Conservation (phyloP, 2,113 vertebrate species). For the Saimiri boliviensis region DNA sequence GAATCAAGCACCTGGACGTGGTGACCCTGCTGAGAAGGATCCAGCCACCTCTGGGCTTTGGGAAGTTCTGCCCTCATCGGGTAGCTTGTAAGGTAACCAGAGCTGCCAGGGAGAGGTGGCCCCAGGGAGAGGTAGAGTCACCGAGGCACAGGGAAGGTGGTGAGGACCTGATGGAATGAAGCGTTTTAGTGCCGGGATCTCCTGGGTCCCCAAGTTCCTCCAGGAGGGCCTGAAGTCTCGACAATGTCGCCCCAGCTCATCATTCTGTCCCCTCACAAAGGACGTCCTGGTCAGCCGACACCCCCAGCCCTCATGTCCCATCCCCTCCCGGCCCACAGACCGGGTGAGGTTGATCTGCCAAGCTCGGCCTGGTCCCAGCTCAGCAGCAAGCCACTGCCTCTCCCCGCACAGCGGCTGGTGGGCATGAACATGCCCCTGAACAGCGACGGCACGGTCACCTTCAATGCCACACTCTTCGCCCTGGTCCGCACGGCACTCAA, state of each 20-base stretch:
- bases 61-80: slow-evolving; percentile 98
- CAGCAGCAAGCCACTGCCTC: not conserved
- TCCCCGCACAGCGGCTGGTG: slow-evolving; percentile 89
- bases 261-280: not conserved
- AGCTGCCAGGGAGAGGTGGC: not conserved
- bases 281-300: rapidly evolving
- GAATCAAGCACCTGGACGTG: slow-evolving; percentile 98
- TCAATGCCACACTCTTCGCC: slow-evolving; percentile 97
- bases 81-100: slow-evolving; percentile 93
- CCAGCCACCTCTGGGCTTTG: slow-evolving; percentile 97
- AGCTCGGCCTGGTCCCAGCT: not conserved
- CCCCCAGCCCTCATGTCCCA: not conserved
- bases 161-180: rapidly evolving
- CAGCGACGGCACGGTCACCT: slow-evolving; percentile 97
- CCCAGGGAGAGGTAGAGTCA: not conserved
- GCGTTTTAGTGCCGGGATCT: rapidly evolving
- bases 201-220: not conserved
- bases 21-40: slow-evolving; percentile 96
- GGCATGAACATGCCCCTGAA: slow-evolving; percentile 99
- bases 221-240: not conserved
- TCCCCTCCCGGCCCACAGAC: not conserved
- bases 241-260: not conserved
- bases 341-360: not conserved
- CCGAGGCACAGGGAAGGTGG: rapidly evolving
- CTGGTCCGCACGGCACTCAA: slow-evolving; percentile 97